Base-by-base conservation (phyloP, 2,888 invertebrate species). In the Scaptomyza tumidula region DNA sequence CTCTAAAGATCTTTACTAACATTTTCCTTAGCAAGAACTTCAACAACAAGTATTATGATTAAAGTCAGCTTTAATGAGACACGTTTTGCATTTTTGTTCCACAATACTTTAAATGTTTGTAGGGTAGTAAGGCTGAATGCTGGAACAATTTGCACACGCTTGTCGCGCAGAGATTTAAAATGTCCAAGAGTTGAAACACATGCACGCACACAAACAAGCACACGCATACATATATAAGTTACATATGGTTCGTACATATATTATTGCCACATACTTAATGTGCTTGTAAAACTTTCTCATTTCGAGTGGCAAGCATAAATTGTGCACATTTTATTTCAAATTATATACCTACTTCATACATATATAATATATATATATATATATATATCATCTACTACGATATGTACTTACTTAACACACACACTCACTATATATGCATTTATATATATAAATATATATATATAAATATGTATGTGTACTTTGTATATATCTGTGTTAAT, bases 261-360 rank as follows among this genome's bases (percentile, higher is more conserved):
- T 31, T 45, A 53, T 37, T 29, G 33, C 49, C 43, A 29, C 37
- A 13, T 45, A 24, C 49, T 19, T n/a, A 27, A 49, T 27, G 14
- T 27, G 46, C 41, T 48, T 35, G 45, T 58, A 29, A 48, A 66
- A 50, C 50, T 73, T 62, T 62, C 68, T 58, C 67, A 59, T 56
- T 59, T 65, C 45, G 46, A 45, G 48, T 53, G 55, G 24, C 45
- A 49, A 41, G 48, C 55, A 52, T 43, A 57, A 54, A 58, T 45
- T 53, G 27, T 35, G 49, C 29, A 33, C 46, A 49, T 49, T 61
- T 71, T 49, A 53, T 41, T 71, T 44, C 11, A 62, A 53, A 44
- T 53, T 53, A 53, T 68, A 67, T 52, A 52, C 29, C 6, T 27
- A 27, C 6, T 27, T 27, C 29, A 11, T 45, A 39, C 19, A 19